Conservation (phyloP, 30 jellyfish, hydroid and myxozoan species). For the Turritopsis dohrnii region DNA sequence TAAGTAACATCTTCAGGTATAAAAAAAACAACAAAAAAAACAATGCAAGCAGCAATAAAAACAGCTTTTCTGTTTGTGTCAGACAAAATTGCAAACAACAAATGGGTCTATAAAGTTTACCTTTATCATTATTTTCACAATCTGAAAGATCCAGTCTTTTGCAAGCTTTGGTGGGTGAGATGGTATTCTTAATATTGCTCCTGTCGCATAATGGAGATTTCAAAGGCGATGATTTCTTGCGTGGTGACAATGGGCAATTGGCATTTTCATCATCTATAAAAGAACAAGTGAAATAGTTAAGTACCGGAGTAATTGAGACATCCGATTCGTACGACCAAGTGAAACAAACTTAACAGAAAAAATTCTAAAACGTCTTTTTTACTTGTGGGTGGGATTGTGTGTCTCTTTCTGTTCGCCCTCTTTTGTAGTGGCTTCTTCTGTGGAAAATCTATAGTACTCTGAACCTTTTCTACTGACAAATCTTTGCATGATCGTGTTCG, state of each 20-base stretch:
- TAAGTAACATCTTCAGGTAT: too few relatives aligned
- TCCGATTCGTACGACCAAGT: too few relatives aligned
- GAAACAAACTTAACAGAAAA: too few relatives aligned
- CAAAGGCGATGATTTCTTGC: not conserved
- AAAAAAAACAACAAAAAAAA: too few relatives aligned
- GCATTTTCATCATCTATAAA: conserved; percentile 15
- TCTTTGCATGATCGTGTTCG: not conserved
- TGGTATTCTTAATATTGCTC: not conserved
- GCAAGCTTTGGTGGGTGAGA: not conserved
- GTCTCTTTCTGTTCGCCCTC: not conserved
- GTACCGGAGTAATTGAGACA: too few relatives aligned
- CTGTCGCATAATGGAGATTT: conserved; percentile 11
- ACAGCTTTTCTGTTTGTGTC: too few relatives aligned
- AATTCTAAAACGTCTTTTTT: too few relatives aligned
- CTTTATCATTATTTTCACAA: not conserved
- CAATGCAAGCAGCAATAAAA: too few relatives aligned
- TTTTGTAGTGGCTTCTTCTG: not conserved
- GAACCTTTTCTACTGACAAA: not conserved
- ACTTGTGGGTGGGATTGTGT: not conserved
- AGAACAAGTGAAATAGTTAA: not conserved
- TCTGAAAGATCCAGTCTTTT: not conserved
- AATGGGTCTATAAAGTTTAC: too few relatives aligned
- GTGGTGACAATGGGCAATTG: not conserved
- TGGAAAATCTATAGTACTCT: not conserved
- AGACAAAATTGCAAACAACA: too few relatives aligned